Evolutionary conservation across 1,140 invertebrate genomes (phyloP).

Genomic region (Agrypnia vestita): DNA sequence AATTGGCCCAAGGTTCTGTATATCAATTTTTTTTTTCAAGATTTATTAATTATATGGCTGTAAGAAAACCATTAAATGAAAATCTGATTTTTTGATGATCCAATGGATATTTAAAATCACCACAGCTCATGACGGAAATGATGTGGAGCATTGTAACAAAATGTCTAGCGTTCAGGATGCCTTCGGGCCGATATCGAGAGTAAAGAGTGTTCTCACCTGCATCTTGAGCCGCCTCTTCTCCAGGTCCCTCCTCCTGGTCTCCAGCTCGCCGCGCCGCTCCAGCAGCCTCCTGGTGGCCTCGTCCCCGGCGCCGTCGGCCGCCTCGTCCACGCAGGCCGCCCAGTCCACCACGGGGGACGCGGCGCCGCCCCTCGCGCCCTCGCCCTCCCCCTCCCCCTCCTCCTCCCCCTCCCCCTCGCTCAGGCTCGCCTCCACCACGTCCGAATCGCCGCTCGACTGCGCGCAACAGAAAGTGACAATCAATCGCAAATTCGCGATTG

Average conservation of each 20-base stretch:
- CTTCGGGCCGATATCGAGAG: no score
- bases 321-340: slow-evolving; percentile 62
- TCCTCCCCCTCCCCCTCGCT: slow-evolving; percentile 74
- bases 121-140: no score
- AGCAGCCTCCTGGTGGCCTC: slow-evolving; percentile 80
- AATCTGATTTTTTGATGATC: no score
- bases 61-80: no score
- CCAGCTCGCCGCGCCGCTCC: slow-evolving; percentile 84
- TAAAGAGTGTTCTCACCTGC: slow-evolving; percentile 75
- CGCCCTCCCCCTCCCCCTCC: slow-evolving; percentile 67
- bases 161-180: no score
- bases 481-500: no score
- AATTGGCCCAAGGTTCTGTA: no score
- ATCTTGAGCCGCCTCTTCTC: slow-evolving; percentile 83
- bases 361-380: slow-evolving; percentile 63
- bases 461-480: slow-evolving; percentile 43
- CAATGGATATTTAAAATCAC: no score
- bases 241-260: slow-evolving; percentile 81
- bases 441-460: slow-evolving; percentile 71
- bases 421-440: slow-evolving; percentile 76
- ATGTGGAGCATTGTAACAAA: no score
- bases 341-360: slow-evolving; percentile 63
- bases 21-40: no score
- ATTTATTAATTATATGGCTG: no score
- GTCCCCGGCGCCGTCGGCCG: slow-evolving; percentile 69